These are phyloP conservation scores for Anas acuta DNA, from an alignment of 2,797 vertebrate species.

Conservation along the genomic window DNA sequence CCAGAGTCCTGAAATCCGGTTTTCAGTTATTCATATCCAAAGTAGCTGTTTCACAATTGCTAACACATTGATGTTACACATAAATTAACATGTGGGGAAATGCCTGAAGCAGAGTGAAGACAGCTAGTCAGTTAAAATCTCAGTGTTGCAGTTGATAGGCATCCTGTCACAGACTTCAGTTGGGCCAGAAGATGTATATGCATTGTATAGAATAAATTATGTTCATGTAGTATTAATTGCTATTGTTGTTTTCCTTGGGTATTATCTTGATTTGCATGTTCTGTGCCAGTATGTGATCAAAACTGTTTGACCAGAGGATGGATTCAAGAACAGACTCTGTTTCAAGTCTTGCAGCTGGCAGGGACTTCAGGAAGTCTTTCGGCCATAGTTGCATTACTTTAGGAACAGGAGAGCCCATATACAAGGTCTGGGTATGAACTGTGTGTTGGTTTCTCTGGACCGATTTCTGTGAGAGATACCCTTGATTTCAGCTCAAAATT, in stretches of 20 bases:
- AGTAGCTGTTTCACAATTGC: neutral
- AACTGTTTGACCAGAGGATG: rapidly evolving
- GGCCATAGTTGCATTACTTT: rapidly evolving
- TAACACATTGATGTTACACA: neutral
- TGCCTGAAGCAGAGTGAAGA: neutral
- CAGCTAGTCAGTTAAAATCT: neutral
- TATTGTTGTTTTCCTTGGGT: neutral
- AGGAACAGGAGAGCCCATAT: neutral
- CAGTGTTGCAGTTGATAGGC: neutral
- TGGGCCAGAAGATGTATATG: neutral
- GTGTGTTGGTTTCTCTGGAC: neutral
- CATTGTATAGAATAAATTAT: neutral
- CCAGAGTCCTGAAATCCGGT: neutral
- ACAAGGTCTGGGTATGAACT: rapidly evolving
- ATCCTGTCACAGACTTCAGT: neutral
- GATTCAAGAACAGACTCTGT: neutral
- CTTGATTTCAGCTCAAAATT: neutral
- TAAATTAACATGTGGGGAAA: neutral
- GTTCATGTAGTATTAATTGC: neutral
- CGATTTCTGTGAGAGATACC: neutral
- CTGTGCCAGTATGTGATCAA: neutral
- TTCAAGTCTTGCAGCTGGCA: neutral
- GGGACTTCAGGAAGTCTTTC: neutral
- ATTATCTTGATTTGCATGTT: rapidly evolving
- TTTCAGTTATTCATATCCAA: neutral